Evolutionary conservation across 2,113 vertebrate species (phyloP).

Genomic region (Ia io): DNA sequence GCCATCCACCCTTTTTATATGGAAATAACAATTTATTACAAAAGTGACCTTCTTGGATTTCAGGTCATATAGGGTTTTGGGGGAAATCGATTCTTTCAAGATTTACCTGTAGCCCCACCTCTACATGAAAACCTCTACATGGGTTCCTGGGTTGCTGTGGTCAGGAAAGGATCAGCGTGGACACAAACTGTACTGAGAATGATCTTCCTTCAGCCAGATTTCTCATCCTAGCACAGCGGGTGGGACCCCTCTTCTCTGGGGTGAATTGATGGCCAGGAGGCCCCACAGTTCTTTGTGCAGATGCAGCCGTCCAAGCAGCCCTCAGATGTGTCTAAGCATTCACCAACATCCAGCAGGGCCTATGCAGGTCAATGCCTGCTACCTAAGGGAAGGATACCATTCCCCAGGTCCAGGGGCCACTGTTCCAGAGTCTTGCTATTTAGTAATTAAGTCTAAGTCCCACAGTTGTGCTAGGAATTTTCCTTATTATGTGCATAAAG

Average conservation of each 20-base stretch:
- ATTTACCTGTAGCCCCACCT: background rate
- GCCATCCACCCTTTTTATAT: too few relatives aligned
- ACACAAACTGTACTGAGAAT: fast-evolving
- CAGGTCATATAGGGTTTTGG: too few relatives aligned
- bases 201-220: fast-evolving
- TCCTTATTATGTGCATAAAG: fast-evolving
- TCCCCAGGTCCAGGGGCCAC: background rate
- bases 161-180: background rate
- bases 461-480: fast-evolving
- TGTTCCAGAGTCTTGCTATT: fast-evolving
- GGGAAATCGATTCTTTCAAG: background rate
- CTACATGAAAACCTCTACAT: fast-evolving
- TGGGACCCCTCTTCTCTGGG: fast-evolving
- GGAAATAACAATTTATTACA: background rate
- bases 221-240: fast-evolving
- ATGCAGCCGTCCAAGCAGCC: background rate
- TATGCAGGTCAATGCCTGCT: fast-evolving
- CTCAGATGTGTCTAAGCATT: too few relatives aligned
- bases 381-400: fast-evolving
- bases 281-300: too few relatives aligned
- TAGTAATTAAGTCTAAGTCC: background rate
- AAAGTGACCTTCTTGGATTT: background rate
- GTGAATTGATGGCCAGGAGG: background rate
- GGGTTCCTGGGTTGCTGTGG: too few relatives aligned
- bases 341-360: fast-evolving